These are phyloP conservation scores for Eulemur coronatus DNA, from an alignment of 2,797 vertebrate species.

Conservation along the genomic window DNA sequence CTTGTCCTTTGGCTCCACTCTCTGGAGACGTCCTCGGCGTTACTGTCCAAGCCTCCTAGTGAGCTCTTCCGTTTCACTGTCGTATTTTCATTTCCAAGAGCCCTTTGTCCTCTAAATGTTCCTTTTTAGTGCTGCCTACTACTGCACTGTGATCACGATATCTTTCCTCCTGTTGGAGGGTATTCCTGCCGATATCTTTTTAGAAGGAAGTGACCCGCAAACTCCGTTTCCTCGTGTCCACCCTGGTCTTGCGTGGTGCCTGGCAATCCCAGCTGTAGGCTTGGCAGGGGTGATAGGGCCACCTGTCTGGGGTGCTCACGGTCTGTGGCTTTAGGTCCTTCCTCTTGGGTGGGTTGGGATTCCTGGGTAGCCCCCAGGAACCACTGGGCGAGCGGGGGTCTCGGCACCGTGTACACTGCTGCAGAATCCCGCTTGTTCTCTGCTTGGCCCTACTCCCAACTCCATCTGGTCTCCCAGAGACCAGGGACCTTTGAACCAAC, in stretches of 20 bases:
- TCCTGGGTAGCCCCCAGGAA: background rate
- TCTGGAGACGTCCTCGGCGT: background rate
- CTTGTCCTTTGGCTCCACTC: background rate
- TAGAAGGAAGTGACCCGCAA: background rate
- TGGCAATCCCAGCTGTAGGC: fast-evolving
- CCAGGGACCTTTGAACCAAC: fast-evolving
- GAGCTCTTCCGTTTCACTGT: background rate
- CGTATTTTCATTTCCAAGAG: background rate
- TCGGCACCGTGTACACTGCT: background rate
- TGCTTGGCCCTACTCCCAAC: background rate
- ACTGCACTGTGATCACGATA: background rate
- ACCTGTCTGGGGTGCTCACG: background rate
- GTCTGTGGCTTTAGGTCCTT: background rate
- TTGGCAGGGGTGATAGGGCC: background rate
- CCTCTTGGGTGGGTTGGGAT: background rate
- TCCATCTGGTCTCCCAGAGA: background rate
- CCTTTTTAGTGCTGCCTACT: no score
- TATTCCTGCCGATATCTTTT: background rate
- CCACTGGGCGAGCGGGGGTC: background rate
- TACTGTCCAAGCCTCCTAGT: background rate
- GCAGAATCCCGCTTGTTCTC: background rate
- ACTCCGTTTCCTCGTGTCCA: background rate
- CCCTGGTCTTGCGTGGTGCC: fast-evolving
- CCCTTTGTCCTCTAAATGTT: background rate
- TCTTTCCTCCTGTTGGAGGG: background rate